Conservation (phyloP, 2,113 vertebrate genomes). For the Tricholaema leucomelas region DNA sequence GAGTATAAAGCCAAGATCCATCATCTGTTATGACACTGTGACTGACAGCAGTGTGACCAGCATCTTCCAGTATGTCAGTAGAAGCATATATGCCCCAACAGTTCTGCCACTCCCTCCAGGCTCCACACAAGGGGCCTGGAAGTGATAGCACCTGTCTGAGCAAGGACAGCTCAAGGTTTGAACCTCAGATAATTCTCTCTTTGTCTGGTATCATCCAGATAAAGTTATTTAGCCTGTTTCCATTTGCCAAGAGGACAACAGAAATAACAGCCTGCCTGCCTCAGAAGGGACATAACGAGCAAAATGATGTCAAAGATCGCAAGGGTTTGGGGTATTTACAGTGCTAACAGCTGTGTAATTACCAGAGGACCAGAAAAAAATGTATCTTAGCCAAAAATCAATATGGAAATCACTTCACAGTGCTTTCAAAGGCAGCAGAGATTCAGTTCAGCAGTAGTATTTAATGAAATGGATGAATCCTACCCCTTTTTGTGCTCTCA, state of each 20-base stretch:
- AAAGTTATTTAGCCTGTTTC: not conserved
- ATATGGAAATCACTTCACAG: not conserved
- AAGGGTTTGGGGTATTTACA: not conserved
- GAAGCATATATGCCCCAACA: accelerated
- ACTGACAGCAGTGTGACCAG: not conserved
- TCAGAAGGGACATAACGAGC: not conserved
- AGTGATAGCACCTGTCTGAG: not conserved
- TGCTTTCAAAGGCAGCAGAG: not conserved
- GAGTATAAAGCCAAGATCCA: not conserved
- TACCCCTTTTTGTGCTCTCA: not conserved
- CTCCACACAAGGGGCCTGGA: accelerated
- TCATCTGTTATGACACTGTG: too few species aligned
- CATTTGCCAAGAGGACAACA: not conserved
- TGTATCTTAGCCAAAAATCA: not conserved
- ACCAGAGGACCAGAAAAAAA: not conserved
- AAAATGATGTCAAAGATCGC: accelerated
- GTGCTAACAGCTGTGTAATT: not conserved
- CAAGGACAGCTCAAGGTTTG: not conserved
- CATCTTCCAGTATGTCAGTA: not conserved
- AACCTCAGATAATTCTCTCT: not conserved
- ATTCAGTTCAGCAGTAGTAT: not conserved
- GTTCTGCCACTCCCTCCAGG: not conserved
- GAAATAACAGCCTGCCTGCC: not conserved
- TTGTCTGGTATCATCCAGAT: not conserved
- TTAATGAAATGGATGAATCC: not conserved